phyloP scores from a whole-genome alignment of 2,797 vertebrate species.

The Ctenosaura bakeri region DNA sequence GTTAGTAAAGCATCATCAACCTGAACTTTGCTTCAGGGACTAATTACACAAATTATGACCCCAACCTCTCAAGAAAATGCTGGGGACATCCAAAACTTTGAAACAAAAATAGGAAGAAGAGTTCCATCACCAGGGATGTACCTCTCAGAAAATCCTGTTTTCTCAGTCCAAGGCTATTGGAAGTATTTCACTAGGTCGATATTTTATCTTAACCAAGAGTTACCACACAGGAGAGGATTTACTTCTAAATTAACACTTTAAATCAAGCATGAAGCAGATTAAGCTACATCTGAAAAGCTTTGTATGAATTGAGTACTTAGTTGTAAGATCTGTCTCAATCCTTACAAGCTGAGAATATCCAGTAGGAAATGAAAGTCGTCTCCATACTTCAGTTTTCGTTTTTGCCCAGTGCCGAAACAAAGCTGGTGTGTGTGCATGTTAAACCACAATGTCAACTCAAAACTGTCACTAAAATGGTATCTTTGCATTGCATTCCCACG shows the following conservation, averaged over 20 bases:
- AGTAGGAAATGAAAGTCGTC: background rate
- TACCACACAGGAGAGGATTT: slow-evolving; percentile 55
- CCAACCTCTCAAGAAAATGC: slow-evolving; percentile 17
- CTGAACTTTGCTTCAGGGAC: slow-evolving; percentile 46
- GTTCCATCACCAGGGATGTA: slow-evolving; percentile 35
- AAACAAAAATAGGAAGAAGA: background rate
- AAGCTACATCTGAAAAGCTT: background rate
- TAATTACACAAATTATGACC: slow-evolving; percentile 37
- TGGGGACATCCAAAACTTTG: slow-evolving; percentile 30
- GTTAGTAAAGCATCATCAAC: slow-evolving; percentile 36
- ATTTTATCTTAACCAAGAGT: slow-evolving; percentile 33
- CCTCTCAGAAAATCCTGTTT: slow-evolving; percentile 23
- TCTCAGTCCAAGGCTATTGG: slow-evolving; percentile 31
- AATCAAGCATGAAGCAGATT: slow-evolving; percentile 27
- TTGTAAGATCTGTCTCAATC: background rate
- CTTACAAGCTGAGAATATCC: background rate
- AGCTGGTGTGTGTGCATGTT: too few relatives aligned
- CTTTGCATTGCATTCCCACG: background rate
- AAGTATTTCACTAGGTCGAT: slow-evolving; percentile 38
- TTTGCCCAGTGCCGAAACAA: background rate
- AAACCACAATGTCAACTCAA: background rate
- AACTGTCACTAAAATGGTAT: background rate
- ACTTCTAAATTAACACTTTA: slow-evolving; percentile 17
- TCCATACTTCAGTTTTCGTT: background rate
- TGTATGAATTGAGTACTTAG: background rate